Percentiles rank a stretch among this genome's conserved stretches.
These are phyloP conservation scores for Xiphophorus hellerii DNA, from an alignment of 2,113 vertebrate genomes.

Conservation along the genomic window DNA sequence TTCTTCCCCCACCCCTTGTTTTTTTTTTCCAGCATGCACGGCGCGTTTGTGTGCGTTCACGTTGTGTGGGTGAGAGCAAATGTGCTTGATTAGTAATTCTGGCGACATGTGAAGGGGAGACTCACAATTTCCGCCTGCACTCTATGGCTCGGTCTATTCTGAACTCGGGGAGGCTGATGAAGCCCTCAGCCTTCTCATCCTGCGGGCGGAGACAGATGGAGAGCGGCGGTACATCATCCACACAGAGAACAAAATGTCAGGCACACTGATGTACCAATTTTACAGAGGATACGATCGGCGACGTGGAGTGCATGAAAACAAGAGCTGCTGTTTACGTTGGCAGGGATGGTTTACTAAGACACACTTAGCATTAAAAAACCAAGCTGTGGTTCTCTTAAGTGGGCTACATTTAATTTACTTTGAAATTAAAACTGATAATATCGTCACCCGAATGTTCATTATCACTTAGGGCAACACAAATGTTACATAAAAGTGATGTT, in stretches of 20 bases:
- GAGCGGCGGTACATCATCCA: constrained; percentile 55
- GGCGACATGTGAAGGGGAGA: constrained; percentile 62
- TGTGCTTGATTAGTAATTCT: constrained; percentile 71
- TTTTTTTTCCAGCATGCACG: background rate
- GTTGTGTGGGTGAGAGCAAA: constrained; percentile 54
- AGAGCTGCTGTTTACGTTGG: constrained; percentile 55
- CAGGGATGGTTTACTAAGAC: constrained; percentile 11
- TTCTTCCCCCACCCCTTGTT: too few species aligned
- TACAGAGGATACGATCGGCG: constrained; percentile 20
- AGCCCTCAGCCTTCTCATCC: constrained; percentile 92
- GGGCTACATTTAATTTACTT: background rate
- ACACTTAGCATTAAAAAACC: constrained; percentile 16
- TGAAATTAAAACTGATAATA: background rate
- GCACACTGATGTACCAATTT: constrained; percentile 47
- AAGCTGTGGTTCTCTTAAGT: background rate
- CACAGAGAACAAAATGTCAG: constrained; percentile 59
- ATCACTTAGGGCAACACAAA: background rate
- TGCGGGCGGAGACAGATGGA: constrained; percentile 73
- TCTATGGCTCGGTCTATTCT: constrained; percentile 90
- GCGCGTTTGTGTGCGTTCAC: constrained; percentile 17
- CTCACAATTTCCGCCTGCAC: constrained; percentile 92
- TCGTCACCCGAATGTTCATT: background rate
- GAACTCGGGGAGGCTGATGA: constrained; percentile 93
- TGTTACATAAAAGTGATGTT: background rate
- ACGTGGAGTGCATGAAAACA: constrained; percentile 45